phyloP scores from a whole-genome alignment of 1,140 invertebrate genomes.

The Musca vetustissima region DNA sequence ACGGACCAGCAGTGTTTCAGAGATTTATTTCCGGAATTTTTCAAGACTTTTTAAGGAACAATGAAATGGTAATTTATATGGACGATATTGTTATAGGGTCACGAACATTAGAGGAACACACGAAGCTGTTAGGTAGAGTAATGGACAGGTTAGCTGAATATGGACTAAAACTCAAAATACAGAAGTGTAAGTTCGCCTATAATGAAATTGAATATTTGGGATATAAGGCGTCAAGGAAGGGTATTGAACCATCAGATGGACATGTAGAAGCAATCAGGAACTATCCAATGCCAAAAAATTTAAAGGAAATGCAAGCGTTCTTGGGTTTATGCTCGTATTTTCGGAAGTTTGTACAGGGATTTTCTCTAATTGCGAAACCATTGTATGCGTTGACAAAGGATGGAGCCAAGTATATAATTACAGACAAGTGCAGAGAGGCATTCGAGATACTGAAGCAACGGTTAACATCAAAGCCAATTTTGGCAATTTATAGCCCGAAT shows the following conservation, averaged over 20 bases:
- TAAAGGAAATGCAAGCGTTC: slow-evolving; percentile 15
- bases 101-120: not conserved
- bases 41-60: not conserved
- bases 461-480: not conserved
- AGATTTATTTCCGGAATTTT: not conserved
- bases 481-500: slow-evolving; percentile 22
- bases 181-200: not conserved
- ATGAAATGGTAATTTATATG: not conserved
- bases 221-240: not conserved
- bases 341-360: slow-evolving; percentile 19
- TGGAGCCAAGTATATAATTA: slow-evolving; percentile 11
- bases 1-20: not conserved
- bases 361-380: slow-evolving; percentile 28
- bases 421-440: too few relatives aligned
- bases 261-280: slow-evolving; percentile 6
- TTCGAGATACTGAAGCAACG: too few relatives aligned
- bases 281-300: slow-evolving; percentile 22
- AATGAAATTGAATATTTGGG: not conserved
- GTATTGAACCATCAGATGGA: too few relatives aligned
- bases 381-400: slow-evolving; percentile 23
- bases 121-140: not conserved
- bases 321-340: slow-evolving; percentile 24
- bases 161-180: not conserved
- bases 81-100: not conserved
- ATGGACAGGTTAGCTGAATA: not conserved